A percentile compares a stretch with the other conserved stretches of the same genome.
These are phyloP conservation scores for Caenorhabditis briggsae DNA, from an alignment of 1,140 invertebrate genomes.

Conservation along the genomic window DNA sequence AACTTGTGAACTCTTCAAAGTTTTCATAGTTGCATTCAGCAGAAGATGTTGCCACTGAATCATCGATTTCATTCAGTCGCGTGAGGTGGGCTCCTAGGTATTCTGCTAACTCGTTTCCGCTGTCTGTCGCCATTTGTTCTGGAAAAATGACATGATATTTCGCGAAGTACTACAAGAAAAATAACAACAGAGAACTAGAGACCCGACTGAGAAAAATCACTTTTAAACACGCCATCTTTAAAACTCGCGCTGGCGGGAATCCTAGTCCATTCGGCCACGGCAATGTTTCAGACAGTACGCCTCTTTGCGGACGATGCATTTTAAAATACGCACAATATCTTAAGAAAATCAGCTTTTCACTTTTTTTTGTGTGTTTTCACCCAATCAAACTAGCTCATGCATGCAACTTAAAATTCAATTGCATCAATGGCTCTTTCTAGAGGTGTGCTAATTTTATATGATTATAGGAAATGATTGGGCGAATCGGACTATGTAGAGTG, in stretches of 20 bases:
- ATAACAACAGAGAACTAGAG: neutral
- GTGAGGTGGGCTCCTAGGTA: neutral
- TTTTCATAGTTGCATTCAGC: constrained; percentile 23
- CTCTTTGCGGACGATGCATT: constrained; percentile 1
- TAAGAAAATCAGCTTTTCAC: too few species aligned
- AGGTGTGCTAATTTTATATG: neutral
- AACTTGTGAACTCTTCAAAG: constrained; percentile 19
- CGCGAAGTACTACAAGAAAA: neutral
- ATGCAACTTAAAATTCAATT: too few species aligned
- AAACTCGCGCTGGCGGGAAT: neutral
- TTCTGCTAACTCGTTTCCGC: neutral
- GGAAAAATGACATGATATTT: neutral
- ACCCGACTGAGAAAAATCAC: neutral
- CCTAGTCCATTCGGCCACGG: constrained; percentile 3
- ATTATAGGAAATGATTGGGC: constrained; percentile 22
- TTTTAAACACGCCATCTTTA: neutral
- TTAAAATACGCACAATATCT: neutral
- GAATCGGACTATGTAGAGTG: constrained; percentile 23
- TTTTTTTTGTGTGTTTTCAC: too few species aligned
- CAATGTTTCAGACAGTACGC: neutral
- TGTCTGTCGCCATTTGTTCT: neutral
- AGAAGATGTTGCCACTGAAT: constrained; percentile 3
- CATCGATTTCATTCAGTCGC: constrained; percentile 6
- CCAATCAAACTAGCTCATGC: too few species aligned
- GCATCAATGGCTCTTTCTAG: neutral